Conservation (phyloP, 2,888 invertebrate genomes). For the Griposia aprilina region DNA sequence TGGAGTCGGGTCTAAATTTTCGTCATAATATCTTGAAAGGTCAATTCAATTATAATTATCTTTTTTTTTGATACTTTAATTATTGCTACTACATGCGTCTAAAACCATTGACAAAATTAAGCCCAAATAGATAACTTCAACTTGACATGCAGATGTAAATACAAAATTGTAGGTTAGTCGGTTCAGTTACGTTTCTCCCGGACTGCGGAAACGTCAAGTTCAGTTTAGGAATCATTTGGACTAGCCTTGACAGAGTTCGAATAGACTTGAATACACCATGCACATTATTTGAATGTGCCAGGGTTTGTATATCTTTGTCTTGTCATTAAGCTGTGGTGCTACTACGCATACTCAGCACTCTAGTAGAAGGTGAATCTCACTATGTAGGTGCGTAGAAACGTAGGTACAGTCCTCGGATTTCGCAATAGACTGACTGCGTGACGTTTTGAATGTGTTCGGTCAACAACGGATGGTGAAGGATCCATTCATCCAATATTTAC, state of each 20-base stretch:
- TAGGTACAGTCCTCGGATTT: conserved; percentile 66
- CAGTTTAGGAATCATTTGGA: conserved; percentile 7
- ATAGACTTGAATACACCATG: conserved; percentile 27
- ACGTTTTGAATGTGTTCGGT: conserved; percentile 56
- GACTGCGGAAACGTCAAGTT: conserved; percentile 18
- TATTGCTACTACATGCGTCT: neutral
- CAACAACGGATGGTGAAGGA: conserved; percentile 52
- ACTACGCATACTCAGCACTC: conserved; percentile 45
- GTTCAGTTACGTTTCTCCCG: neutral
- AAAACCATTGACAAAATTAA: conserved; percentile 12
- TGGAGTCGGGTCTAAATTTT: neutral
- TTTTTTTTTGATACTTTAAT: too few relatives aligned
- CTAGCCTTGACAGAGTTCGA: conserved; percentile 24
- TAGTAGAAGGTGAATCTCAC: conserved; percentile 55
- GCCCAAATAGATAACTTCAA: neutral
- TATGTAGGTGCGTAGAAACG: conserved; percentile 29
- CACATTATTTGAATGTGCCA: conserved; percentile 40
- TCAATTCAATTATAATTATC: neutral
- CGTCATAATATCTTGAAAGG: neutral
- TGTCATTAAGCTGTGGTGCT: conserved; percentile 48
- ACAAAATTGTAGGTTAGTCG: conserved; percentile 6
- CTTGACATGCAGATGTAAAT: conserved; percentile 3
- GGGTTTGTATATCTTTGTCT: conserved; percentile 55
- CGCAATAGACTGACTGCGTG: conserved; percentile 63
- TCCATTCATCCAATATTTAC: conserved; percentile 59